Conservation (phyloP, 92 coral and sea anemone genomes). For the Zoanthus sociatus region DNA sequence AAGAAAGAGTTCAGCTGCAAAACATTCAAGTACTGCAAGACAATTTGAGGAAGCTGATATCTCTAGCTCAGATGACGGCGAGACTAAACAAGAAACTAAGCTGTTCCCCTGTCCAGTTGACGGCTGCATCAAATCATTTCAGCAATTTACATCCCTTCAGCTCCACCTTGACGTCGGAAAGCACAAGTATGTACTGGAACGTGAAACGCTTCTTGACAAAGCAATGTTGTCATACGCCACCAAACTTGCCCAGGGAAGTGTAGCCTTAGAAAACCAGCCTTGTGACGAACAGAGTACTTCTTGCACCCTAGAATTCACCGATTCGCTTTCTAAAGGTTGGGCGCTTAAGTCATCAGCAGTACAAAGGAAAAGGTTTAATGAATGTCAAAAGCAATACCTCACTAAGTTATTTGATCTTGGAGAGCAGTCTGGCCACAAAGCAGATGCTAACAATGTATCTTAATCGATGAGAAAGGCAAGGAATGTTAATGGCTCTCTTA, state of each 20-base stretch:
- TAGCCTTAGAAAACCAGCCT: neutral
- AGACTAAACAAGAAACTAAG: neutral
- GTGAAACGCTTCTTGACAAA: slow-evolving; percentile 65
- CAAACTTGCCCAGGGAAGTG: slow-evolving; percentile 35
- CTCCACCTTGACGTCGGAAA: slow-evolving; percentile 70
- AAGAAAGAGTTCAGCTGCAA: slow-evolving; percentile 35
- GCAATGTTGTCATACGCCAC: slow-evolving; percentile 32
- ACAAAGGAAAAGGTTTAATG: slow-evolving; percentile 34
- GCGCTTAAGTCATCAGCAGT: slow-evolving; percentile 45
- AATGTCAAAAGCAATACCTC: slow-evolving; percentile 31
- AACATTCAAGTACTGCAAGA: slow-evolving; percentile 8
- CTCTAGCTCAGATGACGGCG: neutral
- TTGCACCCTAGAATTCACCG: neutral
- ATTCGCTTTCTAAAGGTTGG: slow-evolving; percentile 48
- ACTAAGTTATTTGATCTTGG: slow-evolving; percentile 37
- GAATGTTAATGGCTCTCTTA: slow-evolving; percentile 36
- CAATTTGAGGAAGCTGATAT: neutral
- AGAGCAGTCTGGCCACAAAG: slow-evolving; percentile 39
- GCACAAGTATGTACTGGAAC: slow-evolving; percentile 66
- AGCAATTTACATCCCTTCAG: slow-evolving; percentile 65
- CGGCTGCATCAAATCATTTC: slow-evolving; percentile 71
- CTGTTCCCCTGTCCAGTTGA: slow-evolving; percentile 69
- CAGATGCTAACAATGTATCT: slow-evolving; percentile 40
- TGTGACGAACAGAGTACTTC: neutral
- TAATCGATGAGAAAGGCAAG: slow-evolving; percentile 39